phyloP scores from a whole-genome alignment of 2,888 invertebrate genomes.

The Sepiola atlantica region DNA sequence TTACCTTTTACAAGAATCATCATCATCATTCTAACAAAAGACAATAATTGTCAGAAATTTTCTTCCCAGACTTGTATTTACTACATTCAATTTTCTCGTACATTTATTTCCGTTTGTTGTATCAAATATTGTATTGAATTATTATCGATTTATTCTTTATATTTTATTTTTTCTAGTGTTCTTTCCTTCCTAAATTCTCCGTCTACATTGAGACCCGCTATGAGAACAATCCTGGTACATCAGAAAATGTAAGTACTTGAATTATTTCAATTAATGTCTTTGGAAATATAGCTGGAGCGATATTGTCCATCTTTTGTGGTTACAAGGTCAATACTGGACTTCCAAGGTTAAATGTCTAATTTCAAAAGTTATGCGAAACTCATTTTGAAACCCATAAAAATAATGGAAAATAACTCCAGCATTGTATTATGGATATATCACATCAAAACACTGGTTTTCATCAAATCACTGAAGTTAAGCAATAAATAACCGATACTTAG shows the following conservation, averaged over 20 bases:
- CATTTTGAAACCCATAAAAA: background rate
- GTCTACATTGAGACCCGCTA: slow-evolving; percentile 91
- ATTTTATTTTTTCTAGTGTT: slow-evolving; percentile 81
- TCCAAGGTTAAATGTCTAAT: background rate
- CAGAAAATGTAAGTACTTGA: slow-evolving; percentile 85
- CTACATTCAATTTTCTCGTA: background rate
- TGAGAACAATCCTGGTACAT: slow-evolving; percentile 90
- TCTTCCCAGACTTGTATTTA: background rate
- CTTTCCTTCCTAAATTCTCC: slow-evolving; percentile 89
- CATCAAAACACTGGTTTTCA: too few relatives aligned
- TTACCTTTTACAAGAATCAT: too few relatives aligned
- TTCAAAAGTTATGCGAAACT: background rate
- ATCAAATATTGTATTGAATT: background rate
- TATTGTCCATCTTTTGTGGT: background rate
- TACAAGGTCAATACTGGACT: background rate
- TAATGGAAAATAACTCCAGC: too few relatives aligned
- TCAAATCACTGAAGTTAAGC: too few relatives aligned
- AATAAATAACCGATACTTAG: too few relatives aligned
- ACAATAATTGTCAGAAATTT: background rate
- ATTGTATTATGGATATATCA: background rate
- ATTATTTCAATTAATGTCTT: background rate
- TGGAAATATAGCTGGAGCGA: background rate
- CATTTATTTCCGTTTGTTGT: background rate
- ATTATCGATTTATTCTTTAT: background rate
- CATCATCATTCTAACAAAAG: background rate